phyloP scores from a whole-genome alignment of 2,113 vertebrate species.

The Zosterops hypoxanthus region DNA sequence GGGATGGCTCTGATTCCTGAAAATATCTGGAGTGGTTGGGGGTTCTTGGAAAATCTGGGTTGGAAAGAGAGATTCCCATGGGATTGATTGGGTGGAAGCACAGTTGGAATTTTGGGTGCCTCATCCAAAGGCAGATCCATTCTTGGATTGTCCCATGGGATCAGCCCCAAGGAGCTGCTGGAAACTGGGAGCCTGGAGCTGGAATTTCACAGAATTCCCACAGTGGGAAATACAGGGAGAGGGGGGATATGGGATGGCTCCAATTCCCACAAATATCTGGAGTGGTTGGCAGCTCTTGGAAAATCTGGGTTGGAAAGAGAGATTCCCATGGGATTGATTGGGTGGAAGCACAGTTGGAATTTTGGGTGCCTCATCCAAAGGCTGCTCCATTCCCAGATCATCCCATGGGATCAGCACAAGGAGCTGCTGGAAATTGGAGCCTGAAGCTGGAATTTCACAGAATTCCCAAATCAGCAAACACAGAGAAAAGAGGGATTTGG shows the following conservation, averaged over 20 bases:
- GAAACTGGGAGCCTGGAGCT: not conserved
- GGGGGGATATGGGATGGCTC: not conserved
- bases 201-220: not conserved
- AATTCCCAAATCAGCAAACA: not conserved
- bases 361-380: accelerated
- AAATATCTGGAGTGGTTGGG: not conserved
- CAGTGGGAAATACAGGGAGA: not conserved
- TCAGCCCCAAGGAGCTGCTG: too few relatives aligned
- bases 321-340: accelerated
- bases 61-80: accelerated
- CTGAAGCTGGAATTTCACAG: not conserved
- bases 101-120: not conserved
- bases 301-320: not conserved
- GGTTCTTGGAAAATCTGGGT: not conserved
- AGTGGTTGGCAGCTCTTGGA: accelerated
- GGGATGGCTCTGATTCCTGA: not conserved
- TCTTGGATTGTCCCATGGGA: not conserved
- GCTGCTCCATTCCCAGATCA: not conserved
- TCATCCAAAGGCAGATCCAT: not conserved
- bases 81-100: accelerated
- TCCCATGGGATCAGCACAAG: not conserved
- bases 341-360: accelerated
- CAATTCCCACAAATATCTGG: not conserved
- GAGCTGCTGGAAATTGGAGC: accelerated
- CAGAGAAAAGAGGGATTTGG: accelerated